Conservation (phyloP, 2,888 invertebrate genomes). For the Melolontha melolontha region DNA sequence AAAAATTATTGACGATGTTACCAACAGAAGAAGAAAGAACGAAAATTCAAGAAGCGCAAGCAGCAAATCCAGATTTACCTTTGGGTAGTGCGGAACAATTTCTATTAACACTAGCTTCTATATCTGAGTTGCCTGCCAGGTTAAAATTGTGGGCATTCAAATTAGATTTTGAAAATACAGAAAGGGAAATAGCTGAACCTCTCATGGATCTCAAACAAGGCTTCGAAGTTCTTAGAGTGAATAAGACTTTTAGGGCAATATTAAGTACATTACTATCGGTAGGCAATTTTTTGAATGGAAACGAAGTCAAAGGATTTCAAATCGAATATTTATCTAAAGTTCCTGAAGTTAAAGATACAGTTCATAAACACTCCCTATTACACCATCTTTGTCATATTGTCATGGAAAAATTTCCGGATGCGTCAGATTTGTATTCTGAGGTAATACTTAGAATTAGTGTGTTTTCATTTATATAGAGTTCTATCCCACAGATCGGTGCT, state of each 20-base stretch:
- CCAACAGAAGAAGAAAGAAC: constrained; percentile 92
- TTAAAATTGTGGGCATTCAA: constrained; percentile 98
- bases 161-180: constrained; percentile 96
- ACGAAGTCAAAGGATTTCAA: constrained; percentile 94
- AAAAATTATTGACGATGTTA: constrained; percentile 97
- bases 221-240: constrained; percentile 89
- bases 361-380: constrained; percentile 97
- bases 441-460: constrained; percentile 65
- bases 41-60: constrained; percentile 97
- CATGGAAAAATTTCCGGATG: constrained; percentile 95
- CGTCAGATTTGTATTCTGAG: constrained; percentile 97
- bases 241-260: constrained; percentile 95
- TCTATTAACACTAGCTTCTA: constrained; percentile 94
- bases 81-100: constrained; percentile 98
- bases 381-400: constrained; percentile 98
- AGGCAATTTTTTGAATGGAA: constrained; percentile 96
- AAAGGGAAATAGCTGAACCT: constrained; percentile 98
- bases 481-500: constrained; percentile 77
- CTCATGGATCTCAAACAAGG: constrained; percentile 98
- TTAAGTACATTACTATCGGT: constrained; percentile 93
- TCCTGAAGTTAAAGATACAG: constrained; percentile 98
- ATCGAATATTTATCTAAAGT: constrained; percentile 97
- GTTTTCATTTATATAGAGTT: constrained; percentile 4
- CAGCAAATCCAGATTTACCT: constrained; percentile 89
- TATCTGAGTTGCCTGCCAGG: constrained; percentile 93